phyloP scores from a whole-genome alignment of 2,797 vertebrate genomes.

The Rhabdomys pumilio region DNA sequence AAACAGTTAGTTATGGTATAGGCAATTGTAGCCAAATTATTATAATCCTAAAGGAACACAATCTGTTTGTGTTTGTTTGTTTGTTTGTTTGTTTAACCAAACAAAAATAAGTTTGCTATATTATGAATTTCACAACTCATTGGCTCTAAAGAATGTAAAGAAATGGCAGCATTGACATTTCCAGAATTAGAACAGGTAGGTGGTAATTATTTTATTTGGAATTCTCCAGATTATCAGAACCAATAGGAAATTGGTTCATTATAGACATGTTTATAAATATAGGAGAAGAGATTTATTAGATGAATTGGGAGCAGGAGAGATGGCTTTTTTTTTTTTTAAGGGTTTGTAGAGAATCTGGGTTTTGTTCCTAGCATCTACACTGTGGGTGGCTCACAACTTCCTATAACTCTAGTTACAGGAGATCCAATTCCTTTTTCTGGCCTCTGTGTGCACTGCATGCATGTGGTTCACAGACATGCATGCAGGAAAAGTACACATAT shows the following conservation, averaged over 20 bases:
- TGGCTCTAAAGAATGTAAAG: not conserved
- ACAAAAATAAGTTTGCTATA: slow-evolving; percentile 23
- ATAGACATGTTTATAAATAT: not conserved
- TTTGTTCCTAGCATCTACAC: not conserved
- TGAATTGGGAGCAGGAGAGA: not conserved
- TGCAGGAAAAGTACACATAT: not conserved
- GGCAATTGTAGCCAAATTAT: not conserved
- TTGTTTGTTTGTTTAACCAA: not conserved
- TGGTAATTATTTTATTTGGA: not conserved
- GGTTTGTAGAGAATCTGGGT: too few species aligned
- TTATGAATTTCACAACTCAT: slow-evolving; percentile 12
- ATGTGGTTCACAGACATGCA: not conserved
- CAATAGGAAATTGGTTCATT: not conserved
- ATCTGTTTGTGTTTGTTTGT: not conserved
- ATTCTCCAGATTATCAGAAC: not conserved
- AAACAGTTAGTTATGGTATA: not conserved
- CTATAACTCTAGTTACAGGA: not conserved
- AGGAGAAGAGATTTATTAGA: not conserved
- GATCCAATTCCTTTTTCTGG: not conserved
- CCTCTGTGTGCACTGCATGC: not conserved
- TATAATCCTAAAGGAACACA: slow-evolving; percentile 2
- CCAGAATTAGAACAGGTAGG: not conserved
- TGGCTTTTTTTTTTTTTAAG: too few species aligned
- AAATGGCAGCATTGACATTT: slow-evolving; percentile 9
- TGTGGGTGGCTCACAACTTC: not conserved